Conservation (phyloP, 2,888 invertebrate genomes). For the Alviniconcha strummeri region DNA sequence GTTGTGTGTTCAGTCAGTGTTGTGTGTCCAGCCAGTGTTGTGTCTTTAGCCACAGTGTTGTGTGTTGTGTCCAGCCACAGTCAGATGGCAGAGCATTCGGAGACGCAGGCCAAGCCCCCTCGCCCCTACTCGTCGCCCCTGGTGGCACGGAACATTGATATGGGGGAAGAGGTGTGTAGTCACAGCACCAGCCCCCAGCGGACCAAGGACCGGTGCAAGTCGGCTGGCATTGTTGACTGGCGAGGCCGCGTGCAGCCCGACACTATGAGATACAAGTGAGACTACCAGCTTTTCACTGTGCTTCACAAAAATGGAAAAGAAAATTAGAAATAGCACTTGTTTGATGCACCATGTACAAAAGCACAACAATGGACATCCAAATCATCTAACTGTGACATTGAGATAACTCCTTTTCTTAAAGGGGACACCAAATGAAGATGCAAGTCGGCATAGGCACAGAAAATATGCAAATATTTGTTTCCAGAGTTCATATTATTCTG, state of each 20-base stretch:
- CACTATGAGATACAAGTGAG: constrained; percentile 53
- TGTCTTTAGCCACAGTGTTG: no score
- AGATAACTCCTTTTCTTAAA: no score
- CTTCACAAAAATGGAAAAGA: not conserved
- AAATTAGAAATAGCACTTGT: no score
- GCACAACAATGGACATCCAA: no score
- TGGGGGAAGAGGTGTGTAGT: constrained; percentile 19
- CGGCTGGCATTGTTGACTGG: constrained; percentile 62
- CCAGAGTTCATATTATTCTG: no score
- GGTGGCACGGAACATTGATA: not conserved
- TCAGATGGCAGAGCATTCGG: not conserved
- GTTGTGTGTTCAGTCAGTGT: no score
- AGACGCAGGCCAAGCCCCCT: not conserved
- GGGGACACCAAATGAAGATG: no score
- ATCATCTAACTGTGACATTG: no score
- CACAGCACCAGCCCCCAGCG: not conserved
- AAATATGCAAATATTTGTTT: no score
- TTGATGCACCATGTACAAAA: no score
- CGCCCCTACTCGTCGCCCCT: constrained; percentile 37
- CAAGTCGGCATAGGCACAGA: no score
- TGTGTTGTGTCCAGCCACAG: not conserved
- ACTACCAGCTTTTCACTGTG: not conserved
- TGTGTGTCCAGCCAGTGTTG: no score
- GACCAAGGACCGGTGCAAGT: constrained; percentile 31
- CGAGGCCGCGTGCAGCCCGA: constrained; percentile 65